These are phyloP conservation scores for Chloroceryle aenea DNA, from an alignment of 2,113 vertebrate genomes.

Conservation along the genomic window DNA sequence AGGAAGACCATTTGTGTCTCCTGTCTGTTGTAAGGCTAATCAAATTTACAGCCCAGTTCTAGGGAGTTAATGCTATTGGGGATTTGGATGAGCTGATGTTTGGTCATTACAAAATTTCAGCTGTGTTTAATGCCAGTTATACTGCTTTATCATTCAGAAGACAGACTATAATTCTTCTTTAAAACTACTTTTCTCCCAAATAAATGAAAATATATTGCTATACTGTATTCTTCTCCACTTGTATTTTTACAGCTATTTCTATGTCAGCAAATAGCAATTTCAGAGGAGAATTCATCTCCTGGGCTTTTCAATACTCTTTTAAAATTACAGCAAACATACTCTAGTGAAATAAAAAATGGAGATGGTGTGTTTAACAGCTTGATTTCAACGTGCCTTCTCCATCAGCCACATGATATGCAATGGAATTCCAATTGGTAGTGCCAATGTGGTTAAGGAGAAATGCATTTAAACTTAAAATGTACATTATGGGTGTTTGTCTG, in stretches of 20 bases:
- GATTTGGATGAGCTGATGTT: constrained; percentile 53
- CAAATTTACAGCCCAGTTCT: constrained; percentile 51
- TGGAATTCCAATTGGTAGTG: constrained; percentile 28
- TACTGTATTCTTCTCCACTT: constrained; percentile 5
- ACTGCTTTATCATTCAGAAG: constrained; percentile 55
- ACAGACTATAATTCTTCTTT: constrained; percentile 55
- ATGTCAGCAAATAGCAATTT: constrained; percentile 63
- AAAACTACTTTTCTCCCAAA: constrained; percentile 44
- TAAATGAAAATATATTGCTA: constrained; percentile 62
- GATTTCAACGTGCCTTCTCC: constrained; percentile 36
- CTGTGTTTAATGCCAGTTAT: constrained; percentile 53
- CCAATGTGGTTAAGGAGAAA: background rate
- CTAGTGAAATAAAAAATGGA: constrained; percentile 48
- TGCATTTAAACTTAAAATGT: background rate
- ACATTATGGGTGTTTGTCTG: background rate
- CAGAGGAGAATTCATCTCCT: constrained; percentile 55
- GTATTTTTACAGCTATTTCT: constrained; percentile 61
- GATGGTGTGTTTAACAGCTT: constrained; percentile 58
- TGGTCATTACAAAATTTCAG: constrained; percentile 58
- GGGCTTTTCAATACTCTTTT: constrained; percentile 54
- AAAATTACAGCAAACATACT: constrained; percentile 51
- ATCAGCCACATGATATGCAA: constrained; percentile 18
- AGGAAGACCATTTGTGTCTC: constrained; percentile 48
- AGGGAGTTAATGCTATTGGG: constrained; percentile 46
- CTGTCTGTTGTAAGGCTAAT: constrained; percentile 34